Base-by-base conservation (phyloP, 2,888 invertebrate genomes). In the Ennomos fuscantarius region DNA sequence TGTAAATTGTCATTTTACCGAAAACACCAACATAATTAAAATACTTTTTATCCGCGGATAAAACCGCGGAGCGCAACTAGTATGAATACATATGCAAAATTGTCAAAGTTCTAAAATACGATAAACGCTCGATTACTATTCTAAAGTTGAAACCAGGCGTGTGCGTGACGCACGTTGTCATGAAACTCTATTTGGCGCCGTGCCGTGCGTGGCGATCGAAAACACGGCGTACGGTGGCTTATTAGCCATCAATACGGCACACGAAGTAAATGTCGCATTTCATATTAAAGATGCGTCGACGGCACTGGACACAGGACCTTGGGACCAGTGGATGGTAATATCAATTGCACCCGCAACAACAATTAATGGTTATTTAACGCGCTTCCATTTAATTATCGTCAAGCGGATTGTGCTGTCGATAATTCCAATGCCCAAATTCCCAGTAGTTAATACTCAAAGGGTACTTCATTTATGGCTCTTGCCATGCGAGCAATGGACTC, bases 361-460 rank as follows among this genome's bases (percentile, higher is more conserved):
- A 80, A 83, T 87, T 84, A 88, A 88, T 88, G 82, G 80, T 82
- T 82, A 87, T 88, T 89, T 86, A 88, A 87, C 81, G 84, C 82
- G 75, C 72, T 81, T 78, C 81, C 82, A 84, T 86, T 87, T 87
- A 87, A 89, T 89, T 86, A 86, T 84, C 77, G 80, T 79, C 79
- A 76, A 79, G 76, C 79, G 84, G 80, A 86, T 89, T 83, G 86
- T 75, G 24, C 24, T 24, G 74, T 76, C 84, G 81, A 88, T 86
- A 84, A 84, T 85, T 80, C 79, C 79, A 72, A 84, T 82, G 76
- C 74, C 81, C 82, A 76, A 89, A 88, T 86, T 87, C 82, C 81
- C 85, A 81, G 77, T 82, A 80, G 84, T 84, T 81, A 82, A 80
- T 81, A 79, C 81, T 71, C 78, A 69, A 72, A 70, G 73, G 71